phyloP scores from a whole-genome alignment of 1,140 invertebrate species.

The Muscidifurax raptorellus region DNA sequence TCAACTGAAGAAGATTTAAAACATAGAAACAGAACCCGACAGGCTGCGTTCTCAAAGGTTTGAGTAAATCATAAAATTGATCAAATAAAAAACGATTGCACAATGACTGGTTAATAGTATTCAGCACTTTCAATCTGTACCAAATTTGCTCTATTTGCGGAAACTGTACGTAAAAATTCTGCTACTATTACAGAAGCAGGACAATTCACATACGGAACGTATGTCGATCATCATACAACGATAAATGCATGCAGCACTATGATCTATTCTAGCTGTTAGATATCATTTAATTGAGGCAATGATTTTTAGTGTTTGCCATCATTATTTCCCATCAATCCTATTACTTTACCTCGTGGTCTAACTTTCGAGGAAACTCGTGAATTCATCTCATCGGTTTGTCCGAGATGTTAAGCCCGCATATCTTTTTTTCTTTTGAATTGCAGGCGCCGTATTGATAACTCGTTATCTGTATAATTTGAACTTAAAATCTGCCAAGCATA shows the following conservation, averaged over 20 bases:
- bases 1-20: conserved; percentile 11
- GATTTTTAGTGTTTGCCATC: conserved; percentile 32
- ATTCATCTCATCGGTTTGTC: conserved; percentile 4
- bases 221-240: conserved; percentile 43
- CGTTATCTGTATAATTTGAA: conserved; percentile 39
- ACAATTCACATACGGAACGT: conserved; percentile 47
- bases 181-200: conserved; percentile 43
- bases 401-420: conserved; percentile 18
- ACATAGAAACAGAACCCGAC: neutral
- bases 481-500: conserved; percentile 42
- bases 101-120: conserved; percentile 50
- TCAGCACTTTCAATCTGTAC: conserved; percentile 46
- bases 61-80: conserved; percentile 33
- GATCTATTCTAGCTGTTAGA: conserved; percentile 63
- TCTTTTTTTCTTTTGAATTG: conserved; percentile 24
- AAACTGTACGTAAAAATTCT: conserved; percentile 50
- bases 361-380: neutral
- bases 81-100: conserved; percentile 36
- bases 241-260: conserved; percentile 69
- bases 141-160: conserved; percentile 46
- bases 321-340: conserved; percentile 13
- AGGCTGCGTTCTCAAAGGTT: conserved; percentile 2
- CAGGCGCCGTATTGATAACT: conserved; percentile 21
- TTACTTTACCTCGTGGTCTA: conserved; percentile 19
- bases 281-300: conserved; percentile 48